A percentile compares a stretch with the other conserved stretches of the same genome.
Conservation (phyloP, 2,113 vertebrate species). For the Cebidichthys violaceus region DNA sequence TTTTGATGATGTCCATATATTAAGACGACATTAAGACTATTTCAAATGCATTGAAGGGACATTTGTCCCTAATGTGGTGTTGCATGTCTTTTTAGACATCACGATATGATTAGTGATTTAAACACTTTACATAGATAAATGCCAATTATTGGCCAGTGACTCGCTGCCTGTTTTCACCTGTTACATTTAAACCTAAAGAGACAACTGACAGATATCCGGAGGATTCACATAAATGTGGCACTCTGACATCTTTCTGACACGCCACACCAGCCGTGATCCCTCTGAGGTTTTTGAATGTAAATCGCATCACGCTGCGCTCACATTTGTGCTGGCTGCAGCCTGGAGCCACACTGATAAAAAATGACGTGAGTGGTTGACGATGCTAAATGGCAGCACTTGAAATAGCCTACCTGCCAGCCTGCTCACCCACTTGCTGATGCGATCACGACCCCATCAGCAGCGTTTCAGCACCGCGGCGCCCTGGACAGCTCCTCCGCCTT, state of each 20-base stretch:
- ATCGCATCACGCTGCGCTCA: slow-evolving; percentile 58
- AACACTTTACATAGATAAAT: neutral
- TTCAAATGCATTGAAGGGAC: neutral
- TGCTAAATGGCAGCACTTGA: slow-evolving; percentile 79
- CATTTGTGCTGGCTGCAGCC: slow-evolving; percentile 64
- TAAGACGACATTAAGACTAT: neutral
- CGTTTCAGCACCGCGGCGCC: slow-evolving; percentile 60
- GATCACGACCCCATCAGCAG: slow-evolving; percentile 36
- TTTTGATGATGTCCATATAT: neutral
- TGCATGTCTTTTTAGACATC: neutral
- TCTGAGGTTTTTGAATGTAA: slow-evolving; percentile 12
- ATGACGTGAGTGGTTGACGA: slow-evolving; percentile 79
- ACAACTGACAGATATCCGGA: neutral
- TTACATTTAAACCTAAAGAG: neutral
- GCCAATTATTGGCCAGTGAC: neutral
- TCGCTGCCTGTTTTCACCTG: neutral
- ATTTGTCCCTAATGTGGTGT: neutral
- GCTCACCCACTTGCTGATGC: slow-evolving; percentile 57
- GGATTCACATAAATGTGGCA: neutral
- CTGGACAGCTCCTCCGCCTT: slow-evolving; percentile 60
- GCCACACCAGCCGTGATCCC: neutral
- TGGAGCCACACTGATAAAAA: slow-evolving; percentile 52
- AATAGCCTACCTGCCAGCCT: slow-evolving; percentile 69
- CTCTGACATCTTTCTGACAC: neutral
- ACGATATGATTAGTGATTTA: slow-evolving; percentile 3